Evolutionary conservation across 2,113 vertebrate species (phyloP), one percentile per base, ranked within the genome.

Genomic region (Vidua macroura): DNA sequence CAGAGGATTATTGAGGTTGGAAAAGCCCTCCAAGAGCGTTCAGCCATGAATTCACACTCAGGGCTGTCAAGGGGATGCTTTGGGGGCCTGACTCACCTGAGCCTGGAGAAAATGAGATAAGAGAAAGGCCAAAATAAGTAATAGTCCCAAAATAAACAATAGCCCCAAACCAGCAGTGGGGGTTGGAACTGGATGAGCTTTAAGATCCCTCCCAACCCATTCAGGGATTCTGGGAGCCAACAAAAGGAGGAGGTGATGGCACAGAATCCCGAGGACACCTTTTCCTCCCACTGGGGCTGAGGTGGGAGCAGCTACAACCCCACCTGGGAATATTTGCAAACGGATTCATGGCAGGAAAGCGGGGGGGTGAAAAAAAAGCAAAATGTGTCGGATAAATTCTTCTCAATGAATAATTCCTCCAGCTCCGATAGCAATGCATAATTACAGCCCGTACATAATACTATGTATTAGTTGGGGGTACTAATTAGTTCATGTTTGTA

Each of bases 401-500:
- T 90, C 94, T 44, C 64, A 72, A 69, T 2, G 62, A 86, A 70
- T 84, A 91, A 96, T 88, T 94, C 91, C 76, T 93, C 72, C 83
- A 93, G 92, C 86, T 96, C 88, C 82, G 95, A 79, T 11, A 93
- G 92, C 91, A 86, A 83, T 41, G 91, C 89, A 80, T 97, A 97
- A 97, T 97, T 97, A 96, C 86, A 96, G 88, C 91, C 89, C 59
- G n/a, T 85, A 84, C 83, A 46, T 46, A 46, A 46, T 88, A 78
- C 95, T 87, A 87, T 81, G 92, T 73, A 48, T 92, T 92, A 92
- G 90, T 94, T 97, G 95, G 92, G 96, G 97, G 93, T 93, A 94
- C 69, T 95, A 97, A 97, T 97, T 97, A 97, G 96, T 96, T 96
- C 79, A 90, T 97, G 95, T 97, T 97, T 97, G 92, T 88, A 97